Evolutionary conservation across 2,113 vertebrate species (phyloP), one percentile per base, ranked within the genome.

Genomic region (Aldabrachelys gigantea): DNA sequence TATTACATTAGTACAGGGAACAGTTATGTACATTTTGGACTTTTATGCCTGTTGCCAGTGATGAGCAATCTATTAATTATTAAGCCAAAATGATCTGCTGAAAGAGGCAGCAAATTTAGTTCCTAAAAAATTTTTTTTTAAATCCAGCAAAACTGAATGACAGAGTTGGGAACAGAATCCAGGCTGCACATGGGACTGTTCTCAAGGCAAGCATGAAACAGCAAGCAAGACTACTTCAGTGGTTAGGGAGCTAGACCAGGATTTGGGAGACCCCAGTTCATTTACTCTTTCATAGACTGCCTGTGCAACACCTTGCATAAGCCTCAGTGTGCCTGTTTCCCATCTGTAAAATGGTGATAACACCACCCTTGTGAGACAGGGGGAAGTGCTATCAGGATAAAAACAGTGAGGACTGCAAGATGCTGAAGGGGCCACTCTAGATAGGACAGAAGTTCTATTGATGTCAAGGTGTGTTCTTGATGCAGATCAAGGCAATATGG

Each of bases 41-140:
- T 4, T 95, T n/a, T 87, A 93, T 89, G 54, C 78, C 79, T 90
- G 47, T 59, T 95, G 80, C 87, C 13, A 1, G 53, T 35, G 81
- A 54, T 54, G 27, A 95, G 94, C 93, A 90, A 47, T 91, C 89
- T 93, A 80, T 91, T 97, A 97, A 96, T 97, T 76, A 95, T 94
- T 92, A 95, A 95, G 52, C n/a, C 85, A 85, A 83, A 95, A 2
- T 1, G 4, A 93, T 96, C 85, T 62, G 47, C 53, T 52, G 35
- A 79, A 78, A 88, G 52, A 81, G n/a, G 29, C 10, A 1, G 92
- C 57, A 62, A 53, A 91, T 85, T 94, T 69, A 87, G 19, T 76
- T 59, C 16, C 24, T 41, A 92, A 89, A 29, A 92, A 52, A 84
- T 9, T 3, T 25, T 82, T 85, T 88, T 16, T 82, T 88, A 94